Base-by-base conservation (phyloP, 2,113 vertebrate genomes). In the Cyanoderma ruficeps region DNA sequence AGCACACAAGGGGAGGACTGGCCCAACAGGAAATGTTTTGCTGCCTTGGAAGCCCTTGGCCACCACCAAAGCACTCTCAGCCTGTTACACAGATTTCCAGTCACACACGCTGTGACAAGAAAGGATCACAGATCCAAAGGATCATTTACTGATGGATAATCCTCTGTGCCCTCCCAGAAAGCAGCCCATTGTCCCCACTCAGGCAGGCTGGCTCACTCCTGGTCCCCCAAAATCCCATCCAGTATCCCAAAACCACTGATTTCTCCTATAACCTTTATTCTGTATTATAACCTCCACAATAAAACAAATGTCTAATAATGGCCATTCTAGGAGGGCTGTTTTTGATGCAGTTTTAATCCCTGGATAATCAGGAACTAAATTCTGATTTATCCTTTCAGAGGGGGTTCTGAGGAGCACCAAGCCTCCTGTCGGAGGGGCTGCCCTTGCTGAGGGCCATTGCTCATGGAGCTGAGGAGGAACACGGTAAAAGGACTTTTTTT, bases 201-300 rank as follows among this genome's bases (percentile, higher is more conserved):
- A 74, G 71, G 19, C 30, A 82, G 59, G 55, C 9, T 86, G 59
- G 50, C 9, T 86, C 59, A 9, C 20, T 53, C 33, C 50, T n/a
- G 47, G 6, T 4, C 19, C 49, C 64, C 19, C 47, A 20, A 0
- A 11, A 47, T 23, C 30, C 57, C 71, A 47, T 8, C 46, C 55
- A 30, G 8, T 4, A 39, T 18, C 55, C 46, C 56, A 37, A 52
- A 39, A 14, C 0, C 0, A 3, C 0, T 1, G 1, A 13, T 28
- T 55, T 39, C 53, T 71, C 39, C 39, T 52, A 0, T 2, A 59
- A 59, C 7, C 16, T 42, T 74, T 53, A 24, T 35, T 83, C 28
- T 50, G 21, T 13, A 50, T 53, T n/a, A 10, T 5, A 87, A 67
- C 20, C 35, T 78, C 55, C 49, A 10, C 19, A 41, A 81, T 7